A percentile compares a stretch with the other conserved stretches of the same genome.
Conservation (phyloP, 2,113 vertebrate genomes). For the Ia io region DNA sequence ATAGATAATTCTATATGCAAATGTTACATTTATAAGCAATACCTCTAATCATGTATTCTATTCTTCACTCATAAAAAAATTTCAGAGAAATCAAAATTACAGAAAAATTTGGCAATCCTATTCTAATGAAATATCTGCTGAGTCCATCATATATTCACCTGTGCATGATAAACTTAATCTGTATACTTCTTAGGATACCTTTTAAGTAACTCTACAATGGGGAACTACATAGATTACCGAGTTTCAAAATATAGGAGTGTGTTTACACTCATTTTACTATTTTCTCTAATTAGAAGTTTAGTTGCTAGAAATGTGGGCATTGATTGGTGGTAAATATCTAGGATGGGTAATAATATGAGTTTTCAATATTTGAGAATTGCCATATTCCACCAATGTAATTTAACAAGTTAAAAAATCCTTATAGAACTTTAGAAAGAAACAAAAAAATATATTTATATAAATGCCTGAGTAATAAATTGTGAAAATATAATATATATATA, state of each 20-base stretch:
- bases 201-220: not conserved
- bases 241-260: not conserved
- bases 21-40: not conserved
- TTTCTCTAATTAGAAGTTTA: not conserved
- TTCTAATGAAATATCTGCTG: not conserved
- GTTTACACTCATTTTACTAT: not conserved
- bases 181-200: not conserved
- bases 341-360: not conserved
- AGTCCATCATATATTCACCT: not conserved
- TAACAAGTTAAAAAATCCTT: not conserved
- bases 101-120: not conserved
- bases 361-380: not conserved
- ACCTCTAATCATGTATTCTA: not conserved
- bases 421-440: not conserved
- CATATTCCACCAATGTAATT: not conserved
- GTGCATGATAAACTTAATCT: not conserved
- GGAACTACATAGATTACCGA: not conserved
- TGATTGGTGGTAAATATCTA: not conserved
- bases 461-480: not conserved
- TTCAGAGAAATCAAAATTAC: not conserved
- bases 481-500: not conserved
- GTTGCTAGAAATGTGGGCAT: not conserved
- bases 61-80: not conserved
- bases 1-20: not conserved
- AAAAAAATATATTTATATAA: not conserved